phyloP scores from a whole-genome alignment of 2,888 invertebrate species.

The Mythimna pallens region DNA sequence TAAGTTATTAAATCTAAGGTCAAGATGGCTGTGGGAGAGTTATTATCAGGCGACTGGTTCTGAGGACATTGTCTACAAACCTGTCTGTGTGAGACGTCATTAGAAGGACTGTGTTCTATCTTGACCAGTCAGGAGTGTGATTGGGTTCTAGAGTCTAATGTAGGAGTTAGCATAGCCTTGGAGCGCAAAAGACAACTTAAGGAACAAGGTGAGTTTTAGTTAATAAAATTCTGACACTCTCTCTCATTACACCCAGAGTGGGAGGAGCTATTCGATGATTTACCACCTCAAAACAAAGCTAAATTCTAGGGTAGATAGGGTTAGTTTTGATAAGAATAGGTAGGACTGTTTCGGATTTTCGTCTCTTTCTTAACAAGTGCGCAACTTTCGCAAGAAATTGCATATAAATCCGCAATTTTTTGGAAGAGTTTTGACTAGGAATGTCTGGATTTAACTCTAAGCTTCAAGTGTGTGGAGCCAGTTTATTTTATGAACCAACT shows the following conservation, averaged over 20 bases:
- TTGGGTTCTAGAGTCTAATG: neutral
- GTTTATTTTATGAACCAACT: neutral
- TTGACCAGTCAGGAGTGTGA: neutral
- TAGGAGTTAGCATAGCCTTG: neutral
- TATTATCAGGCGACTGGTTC: slow-evolving; percentile 63
- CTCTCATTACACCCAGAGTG: no score
- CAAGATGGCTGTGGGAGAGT: slow-evolving; percentile 73
- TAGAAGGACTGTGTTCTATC: neutral
- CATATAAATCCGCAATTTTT: neutral
- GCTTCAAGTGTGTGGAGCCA: neutral
- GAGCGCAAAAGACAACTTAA: no score
- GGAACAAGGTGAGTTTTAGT: no score
- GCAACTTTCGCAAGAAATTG: neutral
- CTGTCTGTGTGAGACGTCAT: slow-evolving; percentile 40
- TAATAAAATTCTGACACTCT: no score
- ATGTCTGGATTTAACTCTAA: no score
- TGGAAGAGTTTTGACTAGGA: neutral
- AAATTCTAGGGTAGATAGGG: no score
- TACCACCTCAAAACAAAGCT: no score
- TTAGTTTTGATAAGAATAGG: neutral
- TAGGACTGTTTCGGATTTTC: neutral
- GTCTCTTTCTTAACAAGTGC: neutral
- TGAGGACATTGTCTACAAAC: slow-evolving; percentile 74
- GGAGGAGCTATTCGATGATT: no score
- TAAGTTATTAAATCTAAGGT: slow-evolving; percentile 61